phyloP scores from a whole-genome alignment of 2,888 invertebrate species.

The Tetropium fuscum region DNA sequence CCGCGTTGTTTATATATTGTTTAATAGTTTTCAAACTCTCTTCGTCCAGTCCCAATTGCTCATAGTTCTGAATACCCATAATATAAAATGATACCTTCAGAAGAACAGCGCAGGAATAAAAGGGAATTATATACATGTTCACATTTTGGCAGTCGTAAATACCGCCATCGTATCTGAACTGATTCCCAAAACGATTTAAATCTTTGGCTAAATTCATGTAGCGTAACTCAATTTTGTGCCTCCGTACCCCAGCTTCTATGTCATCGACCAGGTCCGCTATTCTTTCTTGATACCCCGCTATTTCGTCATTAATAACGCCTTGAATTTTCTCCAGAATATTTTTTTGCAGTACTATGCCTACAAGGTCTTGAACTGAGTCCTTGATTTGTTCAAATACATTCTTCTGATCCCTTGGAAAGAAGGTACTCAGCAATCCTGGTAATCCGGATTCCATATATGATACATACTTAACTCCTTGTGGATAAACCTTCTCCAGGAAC shows the following conservation, averaged over 20 bases:
- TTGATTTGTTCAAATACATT: constrained; percentile 21
- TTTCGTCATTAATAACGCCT: constrained; percentile 4
- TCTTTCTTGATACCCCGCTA: constrained; percentile 14
- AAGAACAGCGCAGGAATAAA: constrained; percentile 10
- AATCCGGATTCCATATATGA: constrained; percentile 18
- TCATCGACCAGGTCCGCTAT: constrained; percentile 6
- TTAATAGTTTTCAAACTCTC: constrained; percentile 18
- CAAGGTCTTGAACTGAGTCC: constrained; percentile 2
- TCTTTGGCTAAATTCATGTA: constrained; percentile 26
- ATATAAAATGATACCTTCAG: constrained; percentile 25
- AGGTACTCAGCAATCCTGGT: constrained; percentile 1
- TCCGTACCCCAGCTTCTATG: neutral
- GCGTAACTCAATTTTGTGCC: neutral
- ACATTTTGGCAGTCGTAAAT: constrained; percentile 3
- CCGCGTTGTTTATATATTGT: constrained; percentile 5
- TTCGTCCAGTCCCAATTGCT: constrained; percentile 12
- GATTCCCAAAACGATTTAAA: constrained; percentile 18
- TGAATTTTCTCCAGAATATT: constrained; percentile 7
- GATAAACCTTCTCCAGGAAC: neutral
- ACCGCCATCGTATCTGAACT: constrained; percentile 4
- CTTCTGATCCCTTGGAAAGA: constrained; percentile 19
- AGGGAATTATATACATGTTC: constrained; percentile 13
- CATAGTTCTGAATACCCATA: constrained; percentile 12
- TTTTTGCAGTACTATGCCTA: too few relatives aligned
- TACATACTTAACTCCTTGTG: neutral